These are phyloP conservation scores for Metaphire vulgaris DNA, from an alignment of 1,140 invertebrate species.

Conservation along the genomic window DNA sequence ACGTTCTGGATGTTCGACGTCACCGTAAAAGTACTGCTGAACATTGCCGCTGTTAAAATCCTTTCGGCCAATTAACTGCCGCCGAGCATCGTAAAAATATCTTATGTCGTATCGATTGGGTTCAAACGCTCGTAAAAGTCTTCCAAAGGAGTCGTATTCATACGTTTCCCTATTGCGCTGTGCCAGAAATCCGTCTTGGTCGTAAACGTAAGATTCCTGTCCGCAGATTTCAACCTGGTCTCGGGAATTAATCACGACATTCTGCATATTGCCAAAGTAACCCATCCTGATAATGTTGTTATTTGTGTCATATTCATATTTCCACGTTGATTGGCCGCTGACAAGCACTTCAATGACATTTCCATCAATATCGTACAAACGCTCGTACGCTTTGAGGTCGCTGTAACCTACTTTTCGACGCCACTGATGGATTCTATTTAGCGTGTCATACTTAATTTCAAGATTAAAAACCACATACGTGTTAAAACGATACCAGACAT, in stretches of 20 bases:
- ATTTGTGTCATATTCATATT: slow-evolving; percentile 90
- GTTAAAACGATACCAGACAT: slow-evolving; percentile 67
- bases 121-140: slow-evolving; percentile 80
- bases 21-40: slow-evolving; percentile 89
- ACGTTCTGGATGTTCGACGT: slow-evolving; percentile 56
- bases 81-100: slow-evolving; percentile 87
- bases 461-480: slow-evolving; percentile 81
- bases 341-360: slow-evolving; percentile 55
- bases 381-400: slow-evolving; percentile 72
- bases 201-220: slow-evolving; percentile 82
- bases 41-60: slow-evolving; percentile 77
- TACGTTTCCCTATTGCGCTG: slow-evolving; percentile 84
- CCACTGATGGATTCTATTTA: slow-evolving; percentile 74
- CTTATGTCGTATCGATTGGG: slow-evolving; percentile 80
- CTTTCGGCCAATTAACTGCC: slow-evolving; percentile 68
- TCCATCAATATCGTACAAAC: slow-evolving; percentile 48
- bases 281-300: slow-evolving; percentile 82
- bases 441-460: slow-evolving; percentile 72
- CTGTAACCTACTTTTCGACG: slow-evolving; percentile 78
- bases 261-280: slow-evolving; percentile 76
- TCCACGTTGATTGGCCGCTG: slow-evolving; percentile 83
- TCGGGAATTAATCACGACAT: slow-evolving; percentile 81
- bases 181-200: slow-evolving; percentile 82
- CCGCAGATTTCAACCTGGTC: slow-evolving; percentile 83
- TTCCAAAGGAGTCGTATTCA: slow-evolving; percentile 83